Percentiles rank a stretch among this genome's conserved stretches.
These are phyloP conservation scores for Leptinotarsa rubiginosa DNA, from an alignment of 2,888 invertebrate species.

Conservation along the genomic window DNA sequence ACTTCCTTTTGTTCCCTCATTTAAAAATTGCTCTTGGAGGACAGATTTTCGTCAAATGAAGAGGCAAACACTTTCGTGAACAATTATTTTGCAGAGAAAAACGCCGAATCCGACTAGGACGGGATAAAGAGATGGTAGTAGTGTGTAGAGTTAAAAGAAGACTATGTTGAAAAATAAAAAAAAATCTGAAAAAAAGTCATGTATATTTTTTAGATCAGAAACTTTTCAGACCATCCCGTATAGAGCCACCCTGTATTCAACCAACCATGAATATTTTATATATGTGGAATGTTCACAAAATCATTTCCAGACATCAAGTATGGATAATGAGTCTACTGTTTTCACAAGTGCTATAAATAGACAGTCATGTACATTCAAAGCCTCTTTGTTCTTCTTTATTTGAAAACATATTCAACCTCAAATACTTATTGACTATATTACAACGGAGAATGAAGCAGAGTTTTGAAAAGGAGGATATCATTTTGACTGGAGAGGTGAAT, in stretches of 20 bases:
- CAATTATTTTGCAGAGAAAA: no score
- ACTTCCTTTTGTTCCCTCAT: no score
- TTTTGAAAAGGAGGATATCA: not conserved
- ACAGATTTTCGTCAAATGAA: no score
- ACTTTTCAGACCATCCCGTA: not conserved
- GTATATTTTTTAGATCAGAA: no score
- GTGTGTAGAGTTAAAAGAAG: no score
- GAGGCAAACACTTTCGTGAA: no score
- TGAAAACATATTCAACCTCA: conserved; percentile 21
- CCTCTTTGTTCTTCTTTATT: not conserved
- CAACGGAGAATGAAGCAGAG: not conserved
- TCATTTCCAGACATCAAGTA: not conserved
- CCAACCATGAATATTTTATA: not conserved
- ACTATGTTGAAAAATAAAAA: no score
- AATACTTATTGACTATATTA: not conserved
- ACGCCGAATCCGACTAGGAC: no score
- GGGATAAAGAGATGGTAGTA: no score
- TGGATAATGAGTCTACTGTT: not conserved
- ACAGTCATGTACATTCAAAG: not conserved
- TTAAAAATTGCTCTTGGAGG: no score
- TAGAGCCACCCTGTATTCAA: not conserved
- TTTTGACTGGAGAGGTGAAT: not conserved
- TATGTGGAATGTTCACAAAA: conserved; percentile 8
- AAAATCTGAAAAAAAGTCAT: no score
- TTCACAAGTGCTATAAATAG: conserved; percentile 8